A percentile compares a stretch with the other conserved stretches of the same genome.
Evolutionary conservation across 2,888 invertebrate genomes (phyloP).

Genomic region (Aproaerema taeniolella): DNA sequence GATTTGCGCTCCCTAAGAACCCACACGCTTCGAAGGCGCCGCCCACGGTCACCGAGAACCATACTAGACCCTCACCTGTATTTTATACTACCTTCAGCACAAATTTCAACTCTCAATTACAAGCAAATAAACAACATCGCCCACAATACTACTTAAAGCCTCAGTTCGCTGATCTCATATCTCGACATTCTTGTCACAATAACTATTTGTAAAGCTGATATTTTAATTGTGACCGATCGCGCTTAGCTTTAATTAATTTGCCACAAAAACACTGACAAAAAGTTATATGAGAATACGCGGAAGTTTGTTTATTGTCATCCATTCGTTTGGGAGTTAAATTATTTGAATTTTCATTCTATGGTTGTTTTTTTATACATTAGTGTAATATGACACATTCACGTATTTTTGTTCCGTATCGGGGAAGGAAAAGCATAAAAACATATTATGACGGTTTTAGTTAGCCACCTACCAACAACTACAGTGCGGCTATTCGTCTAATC

Average conservation of each 20-base stretch:
- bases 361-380: too few relatives aligned
- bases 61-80: conserved; percentile 18
- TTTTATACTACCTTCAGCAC: conserved; percentile 16
- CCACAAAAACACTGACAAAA: conserved; percentile 26
- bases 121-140: conserved; percentile 34
- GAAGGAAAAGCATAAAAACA: too few relatives aligned
- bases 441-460: too few relatives aligned
- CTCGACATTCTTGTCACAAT: conserved; percentile 48
- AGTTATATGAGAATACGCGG: conserved; percentile 27
- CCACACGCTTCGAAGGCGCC: conserved; percentile 39
- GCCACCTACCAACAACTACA: too few relatives aligned
- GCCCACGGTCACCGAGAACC: conserved; percentile 35
- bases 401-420: too few relatives aligned
- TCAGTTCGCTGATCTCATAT: conserved; percentile 49
- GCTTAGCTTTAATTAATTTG: conserved; percentile 30
- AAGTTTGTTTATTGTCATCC: conserved; percentile 30
- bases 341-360: too few relatives aligned
- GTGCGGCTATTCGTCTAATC: too few relatives aligned
- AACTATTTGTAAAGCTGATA: conserved; percentile 45
- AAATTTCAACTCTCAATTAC: conserved; percentile 27
- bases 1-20: conserved; percentile 50
- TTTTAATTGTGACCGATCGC: conserved; percentile 54
- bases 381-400: too few relatives aligned
- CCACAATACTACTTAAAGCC: conserved; percentile 24
- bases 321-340: too few relatives aligned